Evolutionary conservation across 2,888 invertebrate species (phyloP), one percentile per base, ranked within the genome.

Genomic region (Nasonia oneida): DNA sequence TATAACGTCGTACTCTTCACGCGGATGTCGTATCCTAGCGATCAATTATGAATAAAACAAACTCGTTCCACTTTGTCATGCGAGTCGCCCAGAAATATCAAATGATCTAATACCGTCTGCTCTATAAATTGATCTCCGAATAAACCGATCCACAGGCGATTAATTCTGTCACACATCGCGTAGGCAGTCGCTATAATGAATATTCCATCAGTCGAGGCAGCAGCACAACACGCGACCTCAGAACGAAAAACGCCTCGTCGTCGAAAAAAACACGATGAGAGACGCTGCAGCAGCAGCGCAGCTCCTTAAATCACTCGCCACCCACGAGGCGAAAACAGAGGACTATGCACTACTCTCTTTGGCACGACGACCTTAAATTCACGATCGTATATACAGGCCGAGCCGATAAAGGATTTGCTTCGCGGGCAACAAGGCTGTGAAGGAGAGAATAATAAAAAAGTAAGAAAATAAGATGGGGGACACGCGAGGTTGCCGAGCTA

Each of bases 341-440:
- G 74, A 37, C 47, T 47, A 47, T 47, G 6, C 12, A 47, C 47
- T 6, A 5, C 37, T 37, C 37, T 74, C 74, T n/a, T 29, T 39
- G 39, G 37, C 29, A 10, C 15, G 57, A 64, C n/a, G 29, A 47
- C 75, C 75, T 75, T 47, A 75, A 75, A 75, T 75, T 75, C 50
- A 15, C 50, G 50, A 75, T 75, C 42, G 75, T 23, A 47, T 23
- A 29, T 75, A 47, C 75, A 42, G 67, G 67, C 67, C 67, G 33
- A 29, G 33, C 67, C 67, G 67, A 61, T 61, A 61, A 61, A 61
- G 57, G 57, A 61, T 61, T 61, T 61, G 57, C n/a, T 61, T 61
- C n/a, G 23, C 57, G 8, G 23, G n/a, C 8, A 61, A 61, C 57
- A 61, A 61, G 57, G 57, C 8, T 61, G 57, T 15, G 18, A n/a